Base-by-base conservation (phyloP, 2,888 invertebrate genomes). In the Taphrorychus bicolor region DNA sequence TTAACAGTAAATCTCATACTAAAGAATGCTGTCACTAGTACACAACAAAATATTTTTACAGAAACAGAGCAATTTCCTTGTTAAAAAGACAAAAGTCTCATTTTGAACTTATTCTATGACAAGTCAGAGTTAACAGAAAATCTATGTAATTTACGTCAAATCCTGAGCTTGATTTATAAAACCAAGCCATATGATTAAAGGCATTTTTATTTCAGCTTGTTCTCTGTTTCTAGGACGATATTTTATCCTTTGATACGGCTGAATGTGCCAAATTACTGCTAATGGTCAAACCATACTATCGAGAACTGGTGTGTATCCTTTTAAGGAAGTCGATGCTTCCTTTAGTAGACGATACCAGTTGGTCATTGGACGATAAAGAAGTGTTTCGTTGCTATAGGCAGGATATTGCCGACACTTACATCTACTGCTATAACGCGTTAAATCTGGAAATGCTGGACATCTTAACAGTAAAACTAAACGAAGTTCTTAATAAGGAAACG, bases 361-460 rank as follows among this genome's bases (percentile, higher is more conserved):
- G 91, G 84, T 86, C 88, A 3, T 84, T 88, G 22, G 95, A 96
- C 72, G 96, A 97, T 77, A 87, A 90, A 67, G 97, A 97, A 81
- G 85, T 91, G 53, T 90, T 96, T 77, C 86, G 96, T 9, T 95
- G 95, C 81, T 80, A 81, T 59, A 73, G 80, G 5, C 79, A 80
- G 70, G 82, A 82, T 62, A 78, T 82, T 14, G 78, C 81, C 2
- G 82, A 82, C 70, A 82, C 82, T 3, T 81, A 80, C 60, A 90
- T 93, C 86, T 95, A 95, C 81, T 94, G 95, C 81, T 93, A 91
- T 82, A 90, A 89, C 74, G 89, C 96, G 4, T 83, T 96, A n/a
- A 88, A 91, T 70, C 87, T 89, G 45, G 87, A 88, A 78, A 87
- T 94, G 76, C 83, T 95, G 73, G 84, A 88, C 69, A 86, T 91